phyloP scores from a whole-genome alignment of 2,113 vertebrate genomes.

The Leucosticte australis region DNA sequence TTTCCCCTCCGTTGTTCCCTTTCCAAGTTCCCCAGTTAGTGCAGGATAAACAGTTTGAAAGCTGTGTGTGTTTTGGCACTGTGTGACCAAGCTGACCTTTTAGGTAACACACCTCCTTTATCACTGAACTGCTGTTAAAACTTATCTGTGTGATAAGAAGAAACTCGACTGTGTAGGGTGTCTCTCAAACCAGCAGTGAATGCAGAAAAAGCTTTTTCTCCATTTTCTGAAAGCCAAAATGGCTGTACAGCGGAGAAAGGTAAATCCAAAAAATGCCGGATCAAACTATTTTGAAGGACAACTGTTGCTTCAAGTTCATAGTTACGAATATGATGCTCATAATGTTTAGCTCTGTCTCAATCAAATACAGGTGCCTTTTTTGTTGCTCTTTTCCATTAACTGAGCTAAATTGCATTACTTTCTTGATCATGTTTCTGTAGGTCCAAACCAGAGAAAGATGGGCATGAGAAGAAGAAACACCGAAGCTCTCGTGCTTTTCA shows the following conservation, averaged over 20 bases:
- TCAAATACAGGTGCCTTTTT: background rate
- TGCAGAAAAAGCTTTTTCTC: background rate
- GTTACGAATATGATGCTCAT: background rate
- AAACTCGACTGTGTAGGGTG: background rate
- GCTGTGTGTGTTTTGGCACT: background rate
- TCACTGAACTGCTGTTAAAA: background rate
- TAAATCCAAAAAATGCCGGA: background rate
- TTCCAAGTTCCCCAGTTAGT: background rate
- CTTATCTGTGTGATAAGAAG: background rate
- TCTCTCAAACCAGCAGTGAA: background rate
- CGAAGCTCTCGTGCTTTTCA: background rate
- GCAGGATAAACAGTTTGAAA: background rate
- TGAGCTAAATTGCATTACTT: background rate
- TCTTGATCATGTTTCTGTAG: conserved; percentile 39
- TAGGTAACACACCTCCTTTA: background rate
- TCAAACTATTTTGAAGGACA: background rate
- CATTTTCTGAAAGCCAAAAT: background rate
- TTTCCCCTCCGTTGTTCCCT: background rate
- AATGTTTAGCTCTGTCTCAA: background rate
- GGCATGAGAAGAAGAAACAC: conserved; percentile 32
- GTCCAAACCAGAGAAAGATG: background rate
- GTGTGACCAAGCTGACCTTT: background rate
- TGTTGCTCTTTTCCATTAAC: background rate
- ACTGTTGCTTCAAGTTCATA: background rate
- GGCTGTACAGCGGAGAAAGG: background rate